Evolutionary conservation across 2,888 invertebrate genomes (phyloP), one percentile per base, ranked within the genome.

Genomic region (Leptinotarsa haldemani): DNA sequence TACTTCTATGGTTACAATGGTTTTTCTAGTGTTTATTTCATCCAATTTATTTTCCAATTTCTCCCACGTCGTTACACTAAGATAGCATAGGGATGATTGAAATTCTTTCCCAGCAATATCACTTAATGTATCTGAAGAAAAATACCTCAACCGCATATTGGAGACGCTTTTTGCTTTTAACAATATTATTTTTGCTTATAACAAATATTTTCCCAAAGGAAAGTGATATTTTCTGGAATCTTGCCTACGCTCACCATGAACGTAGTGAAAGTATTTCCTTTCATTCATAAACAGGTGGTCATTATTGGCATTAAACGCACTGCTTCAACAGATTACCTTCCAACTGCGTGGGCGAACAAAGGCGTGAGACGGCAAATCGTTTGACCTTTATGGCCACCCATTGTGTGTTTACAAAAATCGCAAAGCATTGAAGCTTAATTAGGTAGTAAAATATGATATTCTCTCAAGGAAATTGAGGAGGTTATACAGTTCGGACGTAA

Each of bases 291-390:
- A 61, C 40, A 61, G 61, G 61, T 30, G 61, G 7, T n/a, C 16
- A 61, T 22, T 56, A 56, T 61, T 61, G 61, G 61, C 61, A n/a
- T n/a, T 25, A 61, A 61, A 61, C 40, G 61, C 61, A 40, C 61
- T 16, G 7, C 30, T 61, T 61, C 61, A 61, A 61, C 61, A 61
- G 30, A 61, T 61, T 61, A 7, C 61, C 16, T 61, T 61, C 30
- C 13, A 40, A 61, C 4, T 15, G 5, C 61, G 61, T 61, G 40
- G 61, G 56, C 20, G 56, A 13, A 56, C 13, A 22, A 56, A 56
- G 56, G 56, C 22, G 56, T 56, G 56, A 12, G 22, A 56, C 22
- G 22, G 22, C 22, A 16, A 25, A 56, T 56, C 56, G 56, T 22
- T 56, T 22, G 56, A 56, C 56, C 56, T 56, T 56, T 56, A 20